phyloP scores from a whole-genome alignment of 2,113 vertebrate species.

The Petroica traversi region DNA sequence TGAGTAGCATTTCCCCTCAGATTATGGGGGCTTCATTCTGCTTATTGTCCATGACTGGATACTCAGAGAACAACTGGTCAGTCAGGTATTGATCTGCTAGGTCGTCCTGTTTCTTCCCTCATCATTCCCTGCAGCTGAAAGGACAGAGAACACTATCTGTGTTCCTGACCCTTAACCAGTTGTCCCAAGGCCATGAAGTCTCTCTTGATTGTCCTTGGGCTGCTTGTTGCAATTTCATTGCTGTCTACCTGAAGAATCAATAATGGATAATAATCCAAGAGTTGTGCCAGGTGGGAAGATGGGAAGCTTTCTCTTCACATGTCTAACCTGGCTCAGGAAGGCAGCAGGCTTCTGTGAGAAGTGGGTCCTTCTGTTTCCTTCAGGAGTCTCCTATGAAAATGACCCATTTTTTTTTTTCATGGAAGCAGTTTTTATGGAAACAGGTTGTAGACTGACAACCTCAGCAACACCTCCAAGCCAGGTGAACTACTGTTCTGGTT shows the following conservation, averaged over 20 bases:
- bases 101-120: not conserved
- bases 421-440: not conserved
- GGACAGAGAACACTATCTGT: not conserved
- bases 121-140: not conserved
- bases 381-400: not conserved
- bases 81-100: not conserved
- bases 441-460: not conserved
- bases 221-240: not conserved
- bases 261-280: not conserved
- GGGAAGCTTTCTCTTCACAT: not conserved
- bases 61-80: not conserved
- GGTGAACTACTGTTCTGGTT: not conserved
- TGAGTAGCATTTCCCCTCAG: not conserved
- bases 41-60: not conserved
- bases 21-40: not conserved
- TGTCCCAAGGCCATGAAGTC: not conserved
- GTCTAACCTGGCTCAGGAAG: not conserved
- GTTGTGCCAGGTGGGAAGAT: not conserved
- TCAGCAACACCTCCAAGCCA: not conserved
- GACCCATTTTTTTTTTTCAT: not conserved
- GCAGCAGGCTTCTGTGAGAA: fast-evolving
- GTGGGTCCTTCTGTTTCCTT: not conserved
- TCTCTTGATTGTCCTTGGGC: not conserved
- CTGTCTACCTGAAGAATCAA: not conserved
- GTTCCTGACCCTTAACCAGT: not conserved